Percentiles rank a stretch among this genome's conserved stretches.
These are phyloP conservation scores for Cynodonichthys magdalenae DNA, from an alignment of 2,797 vertebrate species.

Conservation along the genomic window DNA sequence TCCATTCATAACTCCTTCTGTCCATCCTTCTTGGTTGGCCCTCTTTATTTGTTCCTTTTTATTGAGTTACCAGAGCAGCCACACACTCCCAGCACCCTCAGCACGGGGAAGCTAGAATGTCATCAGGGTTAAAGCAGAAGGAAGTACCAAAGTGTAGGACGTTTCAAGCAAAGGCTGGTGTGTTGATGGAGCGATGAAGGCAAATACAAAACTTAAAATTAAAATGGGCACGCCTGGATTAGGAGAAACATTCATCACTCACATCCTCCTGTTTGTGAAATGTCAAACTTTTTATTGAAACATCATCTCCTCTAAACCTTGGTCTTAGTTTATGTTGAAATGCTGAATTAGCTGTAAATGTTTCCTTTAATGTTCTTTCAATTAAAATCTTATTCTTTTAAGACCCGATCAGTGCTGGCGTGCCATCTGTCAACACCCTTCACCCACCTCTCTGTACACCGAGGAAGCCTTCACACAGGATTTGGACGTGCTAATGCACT, in stretches of 20 bases:
- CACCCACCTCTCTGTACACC: not conserved
- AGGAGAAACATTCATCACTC: not conserved
- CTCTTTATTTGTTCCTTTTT: not conserved
- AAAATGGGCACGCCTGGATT: not conserved
- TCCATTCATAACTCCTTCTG: not conserved
- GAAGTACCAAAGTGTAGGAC: not conserved
- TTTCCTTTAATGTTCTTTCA: not conserved
- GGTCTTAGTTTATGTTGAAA: not conserved
- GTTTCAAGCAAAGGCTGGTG: not conserved
- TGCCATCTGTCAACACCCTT: not conserved
- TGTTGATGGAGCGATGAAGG: conserved; percentile 7
- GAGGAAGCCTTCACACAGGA: conserved; percentile 3
- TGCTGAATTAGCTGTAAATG: not conserved
- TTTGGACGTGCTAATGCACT: not conserved
- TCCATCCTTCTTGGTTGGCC: not conserved
- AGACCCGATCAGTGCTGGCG: not conserved
- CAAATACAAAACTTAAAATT: not conserved
- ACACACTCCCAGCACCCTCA: conserved; percentile 27
- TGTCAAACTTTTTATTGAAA: not conserved
- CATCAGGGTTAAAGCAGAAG: conserved; percentile 3
- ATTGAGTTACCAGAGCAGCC: conserved; percentile 36
- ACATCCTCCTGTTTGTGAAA: not conserved
- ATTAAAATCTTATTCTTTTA: not conserved
- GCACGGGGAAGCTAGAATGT: conserved; percentile 5
- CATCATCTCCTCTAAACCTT: not conserved